Conservation (phyloP, 37 sponge, comb jelly and placozoan genomes). For the Mnemiopsis leidyi region DNA sequence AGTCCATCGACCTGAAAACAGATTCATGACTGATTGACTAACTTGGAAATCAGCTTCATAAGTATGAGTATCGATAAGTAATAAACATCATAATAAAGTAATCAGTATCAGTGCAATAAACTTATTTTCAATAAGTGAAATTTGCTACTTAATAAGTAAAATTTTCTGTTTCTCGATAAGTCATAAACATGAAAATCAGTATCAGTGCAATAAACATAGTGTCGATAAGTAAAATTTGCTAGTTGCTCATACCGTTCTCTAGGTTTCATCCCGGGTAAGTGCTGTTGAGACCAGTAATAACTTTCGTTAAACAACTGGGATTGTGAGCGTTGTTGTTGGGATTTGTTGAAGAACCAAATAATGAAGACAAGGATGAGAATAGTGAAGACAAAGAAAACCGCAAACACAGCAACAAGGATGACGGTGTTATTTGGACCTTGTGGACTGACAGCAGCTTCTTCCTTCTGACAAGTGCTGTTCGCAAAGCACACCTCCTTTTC, state of each 20-base stretch:
- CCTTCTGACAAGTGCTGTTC: background rate
- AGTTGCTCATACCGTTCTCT: constrained; percentile 34
- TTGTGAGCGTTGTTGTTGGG: background rate
- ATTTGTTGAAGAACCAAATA: constrained; percentile 26
- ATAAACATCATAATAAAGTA: too few species aligned
- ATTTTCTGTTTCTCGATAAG: too few species aligned
- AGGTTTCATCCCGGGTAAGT: background rate
- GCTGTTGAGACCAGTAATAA: constrained; percentile 22
- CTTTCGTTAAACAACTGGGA: constrained; percentile 51
- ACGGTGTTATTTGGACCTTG: background rate
- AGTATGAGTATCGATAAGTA: too few species aligned
- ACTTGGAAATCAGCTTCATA: too few species aligned
- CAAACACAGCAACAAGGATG: constrained; percentile 12
- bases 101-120: too few species aligned
- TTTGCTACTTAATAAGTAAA: too few species aligned
- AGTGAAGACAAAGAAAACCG: constrained; percentile 18
- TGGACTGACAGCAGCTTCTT: background rate
- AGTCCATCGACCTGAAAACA: constrained; percentile 10
- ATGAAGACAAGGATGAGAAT: background rate
- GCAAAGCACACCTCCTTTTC: constrained; percentile 39
- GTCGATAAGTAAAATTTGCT: too few species aligned
- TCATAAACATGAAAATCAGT: too few species aligned
- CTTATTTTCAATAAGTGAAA: too few species aligned
- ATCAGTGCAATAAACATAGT: too few species aligned
- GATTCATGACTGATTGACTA: too few species aligned